Conservation (phyloP, 2,113 vertebrate species). For the Octodon degus region DNA sequence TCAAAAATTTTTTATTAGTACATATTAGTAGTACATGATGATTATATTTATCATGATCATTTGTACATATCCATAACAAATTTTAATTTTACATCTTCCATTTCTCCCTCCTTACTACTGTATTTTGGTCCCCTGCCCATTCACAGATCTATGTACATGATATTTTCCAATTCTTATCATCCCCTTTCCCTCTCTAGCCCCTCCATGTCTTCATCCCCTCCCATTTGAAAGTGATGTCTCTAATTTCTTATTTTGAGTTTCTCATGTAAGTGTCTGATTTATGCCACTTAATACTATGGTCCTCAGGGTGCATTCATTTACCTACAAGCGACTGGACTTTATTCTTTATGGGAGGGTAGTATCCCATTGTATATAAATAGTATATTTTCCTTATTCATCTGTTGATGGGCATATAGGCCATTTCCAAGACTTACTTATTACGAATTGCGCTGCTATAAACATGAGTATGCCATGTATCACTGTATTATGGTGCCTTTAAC, state of each 20-base stretch:
- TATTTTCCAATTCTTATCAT: not conserved
- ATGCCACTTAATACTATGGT: not conserved
- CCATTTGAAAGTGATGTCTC: not conserved
- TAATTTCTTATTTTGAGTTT: not conserved
- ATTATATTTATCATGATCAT: not conserved
- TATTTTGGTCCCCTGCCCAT: not conserved
- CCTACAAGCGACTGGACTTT: not conserved
- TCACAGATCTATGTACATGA: not conserved
- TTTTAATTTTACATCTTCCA: not conserved
- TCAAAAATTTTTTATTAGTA: not conserved
- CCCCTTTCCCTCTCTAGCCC: not conserved
- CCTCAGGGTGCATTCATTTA: not conserved
- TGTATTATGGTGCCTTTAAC: not conserved
- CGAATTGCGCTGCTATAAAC: not conserved
- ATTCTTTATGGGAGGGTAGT: not conserved
- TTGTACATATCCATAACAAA: not conserved
- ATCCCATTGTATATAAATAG: not conserved
- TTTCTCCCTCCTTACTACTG: not conserved
- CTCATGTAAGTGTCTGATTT: not conserved
- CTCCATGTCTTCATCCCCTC: not conserved
- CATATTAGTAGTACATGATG: not conserved
- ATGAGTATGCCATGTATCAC: not conserved
- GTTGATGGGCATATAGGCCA: not conserved
- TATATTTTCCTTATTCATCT: not conserved
- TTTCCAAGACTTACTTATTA: not conserved